A percentile compares a stretch with the other conserved stretches of the same genome.
These are phyloP conservation scores for Chiloscyllium plagiosum DNA, from an alignment of 2,113 vertebrate species.

Conservation along the genomic window DNA sequence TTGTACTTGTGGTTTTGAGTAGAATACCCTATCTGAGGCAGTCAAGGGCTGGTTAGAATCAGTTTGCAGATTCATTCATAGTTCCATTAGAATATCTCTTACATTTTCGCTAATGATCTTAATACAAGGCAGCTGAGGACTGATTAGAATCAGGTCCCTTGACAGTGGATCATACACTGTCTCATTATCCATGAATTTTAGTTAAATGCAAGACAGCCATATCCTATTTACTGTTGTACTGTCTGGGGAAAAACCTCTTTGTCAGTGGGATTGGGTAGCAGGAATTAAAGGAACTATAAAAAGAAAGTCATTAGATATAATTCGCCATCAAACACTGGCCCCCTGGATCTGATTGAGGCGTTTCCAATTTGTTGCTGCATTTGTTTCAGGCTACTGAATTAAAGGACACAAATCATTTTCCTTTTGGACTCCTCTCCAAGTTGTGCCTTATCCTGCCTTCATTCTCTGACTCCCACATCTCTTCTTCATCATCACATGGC, in stretches of 20 bases:
- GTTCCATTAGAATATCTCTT: neutral
- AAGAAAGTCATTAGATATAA: neutral
- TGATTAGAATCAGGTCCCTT: conserved; percentile 21
- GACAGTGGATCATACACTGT: neutral
- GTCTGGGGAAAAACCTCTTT: neutral
- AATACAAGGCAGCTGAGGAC: conserved; percentile 6
- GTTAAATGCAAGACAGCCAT: neutral
- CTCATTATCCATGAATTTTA: neutral
- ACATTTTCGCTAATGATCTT: neutral
- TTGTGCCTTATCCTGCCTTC: neutral
- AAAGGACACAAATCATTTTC: neutral
- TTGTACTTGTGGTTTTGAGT: neutral
- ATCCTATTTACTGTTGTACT: neutral
- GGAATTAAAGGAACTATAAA: neutral
- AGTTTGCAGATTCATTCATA: neutral
- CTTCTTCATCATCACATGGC: neutral
- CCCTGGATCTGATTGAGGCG: neutral
- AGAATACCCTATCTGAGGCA: neutral
- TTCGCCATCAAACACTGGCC: neutral
- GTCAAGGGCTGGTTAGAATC: neutral
- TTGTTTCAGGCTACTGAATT: neutral
- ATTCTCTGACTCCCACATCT: neutral
- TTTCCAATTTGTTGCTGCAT: neutral
- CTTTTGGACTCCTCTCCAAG: neutral
- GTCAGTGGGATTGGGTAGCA: neutral